phyloP scores from a whole-genome alignment of 35 echinoderm and acorn worm species.

The Strongylocentrotus purpuratus region DNA sequence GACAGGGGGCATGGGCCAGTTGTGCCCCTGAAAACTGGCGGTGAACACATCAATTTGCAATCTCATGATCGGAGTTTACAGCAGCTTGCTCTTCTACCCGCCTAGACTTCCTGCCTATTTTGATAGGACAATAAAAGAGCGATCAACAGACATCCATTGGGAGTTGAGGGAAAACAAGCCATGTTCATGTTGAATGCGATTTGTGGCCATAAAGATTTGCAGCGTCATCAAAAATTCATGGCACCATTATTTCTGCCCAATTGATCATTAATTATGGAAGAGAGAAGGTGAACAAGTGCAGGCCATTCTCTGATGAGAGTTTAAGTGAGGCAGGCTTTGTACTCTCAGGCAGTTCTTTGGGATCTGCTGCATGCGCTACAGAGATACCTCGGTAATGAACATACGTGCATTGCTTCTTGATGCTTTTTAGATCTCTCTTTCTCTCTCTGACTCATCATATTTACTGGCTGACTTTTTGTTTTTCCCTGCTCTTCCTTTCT shows the following conservation, averaged over 20 bases:
- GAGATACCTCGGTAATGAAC: neutral
- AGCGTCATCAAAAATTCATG: neutral
- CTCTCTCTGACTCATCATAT: too few relatives aligned
- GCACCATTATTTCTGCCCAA: neutral
- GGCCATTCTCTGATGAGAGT: constrained; percentile 1
- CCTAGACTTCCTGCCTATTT: neutral
- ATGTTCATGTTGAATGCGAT: constrained; percentile 5
- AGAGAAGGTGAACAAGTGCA: neutral
- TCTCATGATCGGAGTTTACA: neutral
- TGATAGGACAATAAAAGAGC: neutral
- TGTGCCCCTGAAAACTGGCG: too few relatives aligned
- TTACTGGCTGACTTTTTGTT: too few relatives aligned
- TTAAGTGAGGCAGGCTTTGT: constrained; percentile 10
- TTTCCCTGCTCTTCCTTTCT: too few relatives aligned
- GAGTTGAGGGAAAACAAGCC: neutral
- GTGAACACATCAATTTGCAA: neutral
- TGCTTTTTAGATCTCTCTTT: too few relatives aligned
- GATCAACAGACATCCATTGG: neutral
- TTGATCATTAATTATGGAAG: neutral
- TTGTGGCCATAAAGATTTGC: neutral
- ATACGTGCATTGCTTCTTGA: neutral
- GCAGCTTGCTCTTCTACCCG: neutral
- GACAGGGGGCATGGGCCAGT: too few relatives aligned
- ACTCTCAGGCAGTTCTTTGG: neutral
- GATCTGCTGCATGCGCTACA: neutral